phyloP scores from a whole-genome alignment of 1,140 invertebrate genomes.

The Sarcophaga bullata region DNA sequence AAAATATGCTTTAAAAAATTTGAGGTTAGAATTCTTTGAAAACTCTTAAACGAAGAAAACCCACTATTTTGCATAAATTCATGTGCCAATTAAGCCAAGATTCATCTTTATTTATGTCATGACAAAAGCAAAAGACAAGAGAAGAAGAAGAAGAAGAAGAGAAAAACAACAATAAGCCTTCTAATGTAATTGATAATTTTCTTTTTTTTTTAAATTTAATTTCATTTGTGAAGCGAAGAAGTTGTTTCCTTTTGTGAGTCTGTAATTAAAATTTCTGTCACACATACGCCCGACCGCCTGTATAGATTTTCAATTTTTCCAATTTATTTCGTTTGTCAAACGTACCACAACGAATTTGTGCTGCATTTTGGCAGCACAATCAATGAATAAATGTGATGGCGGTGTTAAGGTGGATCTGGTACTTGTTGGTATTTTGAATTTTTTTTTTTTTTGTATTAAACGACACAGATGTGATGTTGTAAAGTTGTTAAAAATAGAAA shows the following conservation, averaged over 20 bases:
- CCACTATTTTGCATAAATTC: too few species aligned
- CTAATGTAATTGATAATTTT: neutral
- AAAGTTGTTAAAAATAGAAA: slow-evolving; percentile 9
- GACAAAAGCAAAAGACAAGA: too few species aligned
- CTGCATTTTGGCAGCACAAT: neutral
- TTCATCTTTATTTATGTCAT: too few species aligned
- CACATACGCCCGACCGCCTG: slow-evolving; percentile 18
- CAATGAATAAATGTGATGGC: neutral
- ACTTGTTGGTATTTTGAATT: neutral
- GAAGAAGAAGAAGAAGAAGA: too few species aligned
- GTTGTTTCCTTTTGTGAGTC: slow-evolving; percentile 2
- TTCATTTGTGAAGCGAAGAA: neutral
- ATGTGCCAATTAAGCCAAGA: too few species aligned
- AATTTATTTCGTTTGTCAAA: neutral
- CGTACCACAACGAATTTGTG: neutral
- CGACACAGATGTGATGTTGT: neutral
- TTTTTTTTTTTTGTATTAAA: neutral
- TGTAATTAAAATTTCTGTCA: slow-evolving; percentile 22
- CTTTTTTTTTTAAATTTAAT: neutral
- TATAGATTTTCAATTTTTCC: neutral
- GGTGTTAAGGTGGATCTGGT: neutral
- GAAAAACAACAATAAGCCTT: too few species aligned
- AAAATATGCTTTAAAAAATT: too few species aligned
- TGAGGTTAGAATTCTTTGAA: too few species aligned
- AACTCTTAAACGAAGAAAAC: too few species aligned